Base-by-base conservation (phyloP, 1,140 invertebrate genomes). In the Nixonia krombeini region DNA sequence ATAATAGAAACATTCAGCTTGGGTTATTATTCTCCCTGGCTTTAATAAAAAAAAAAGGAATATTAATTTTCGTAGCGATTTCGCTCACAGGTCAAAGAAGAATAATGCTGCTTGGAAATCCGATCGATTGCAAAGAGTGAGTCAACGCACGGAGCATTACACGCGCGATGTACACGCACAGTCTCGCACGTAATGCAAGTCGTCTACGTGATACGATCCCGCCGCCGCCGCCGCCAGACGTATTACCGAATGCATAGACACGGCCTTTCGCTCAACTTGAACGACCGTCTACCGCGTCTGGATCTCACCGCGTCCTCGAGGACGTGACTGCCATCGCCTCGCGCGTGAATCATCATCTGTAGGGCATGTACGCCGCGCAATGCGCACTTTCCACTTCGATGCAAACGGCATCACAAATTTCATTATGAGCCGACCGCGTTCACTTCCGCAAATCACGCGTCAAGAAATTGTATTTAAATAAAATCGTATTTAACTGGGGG, bases 141-240 rank as follows among this genome's bases (percentile, higher is more conserved):
- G 28, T 46, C 26, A 35, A 13, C 23, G 33, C 3, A 50, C 46
- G 23, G 16, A n/a, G 2, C 28, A n/a, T 2, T 17, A 10, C n/a
- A 15, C 35, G 47, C 35, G 47, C 40, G 35, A 37, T n/a, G 13
- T 17, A 23, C 8, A 50, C 47, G 35, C 35, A 50, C n/a, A n/a
- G n/a, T n/a, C n/a, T n/a, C n/a, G n/a, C 38, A 40, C 33, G 33
- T 50, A 38, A 28, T 35, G 23, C 42, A 52, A 52, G 38, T 52
- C 38, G 31, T 42, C 26, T 29, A 29, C 49, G 26, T 12, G n/a
- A n/a, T n/a, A n/a, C n/a, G n/a, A n/a, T n/a, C n/a, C n/a, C n/a
- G n/a, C n/a, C n/a, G n/a, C n/a, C n/a, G n/a, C n/a, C n/a, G n/a
- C 35, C 6, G 16, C 4, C 33, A 50, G 16, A 41, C 37, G 37